Conservation (phyloP, 2,888 invertebrate species). For the Stenichneumon culpator region DNA sequence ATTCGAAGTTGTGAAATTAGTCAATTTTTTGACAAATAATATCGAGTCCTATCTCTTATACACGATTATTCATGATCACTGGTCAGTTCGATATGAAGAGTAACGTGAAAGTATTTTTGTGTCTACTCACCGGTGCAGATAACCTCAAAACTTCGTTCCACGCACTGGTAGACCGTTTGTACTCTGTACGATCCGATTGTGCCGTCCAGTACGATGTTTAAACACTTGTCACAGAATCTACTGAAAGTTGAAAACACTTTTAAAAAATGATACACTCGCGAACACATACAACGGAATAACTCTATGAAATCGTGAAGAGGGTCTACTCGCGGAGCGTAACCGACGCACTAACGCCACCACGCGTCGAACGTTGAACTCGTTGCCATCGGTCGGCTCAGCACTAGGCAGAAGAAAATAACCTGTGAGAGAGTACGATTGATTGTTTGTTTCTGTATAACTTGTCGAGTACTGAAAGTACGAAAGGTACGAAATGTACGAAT, state of each 20-base stretch:
- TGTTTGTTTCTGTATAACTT: too few relatives aligned
- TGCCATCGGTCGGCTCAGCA: too few relatives aligned
- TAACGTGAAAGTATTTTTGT: too few relatives aligned
- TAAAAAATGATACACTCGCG: background rate
- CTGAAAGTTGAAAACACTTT: background rate
- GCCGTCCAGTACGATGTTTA: background rate
- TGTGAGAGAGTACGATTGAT: too few relatives aligned
- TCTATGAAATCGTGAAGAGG: background rate
- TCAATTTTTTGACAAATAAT: too few relatives aligned
- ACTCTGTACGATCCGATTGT: background rate
- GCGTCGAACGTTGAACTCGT: background rate
- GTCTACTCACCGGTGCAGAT: background rate
- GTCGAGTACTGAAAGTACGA: too few relatives aligned
- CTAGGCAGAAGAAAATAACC: too few relatives aligned
- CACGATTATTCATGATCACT: background rate
- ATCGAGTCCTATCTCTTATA: too few relatives aligned
- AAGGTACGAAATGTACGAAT: too few relatives aligned
- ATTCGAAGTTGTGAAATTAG: too few relatives aligned
- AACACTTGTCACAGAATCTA: background rate
- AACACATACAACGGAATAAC: background rate
- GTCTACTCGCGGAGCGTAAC: background rate
- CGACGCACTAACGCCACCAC: background rate
- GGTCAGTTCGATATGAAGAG: background rate
- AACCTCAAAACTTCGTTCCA: background rate
- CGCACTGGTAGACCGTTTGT: background rate